Evolutionary conservation across 2,113 vertebrate species (phyloP).

Genomic region (Strix aluco): DNA sequence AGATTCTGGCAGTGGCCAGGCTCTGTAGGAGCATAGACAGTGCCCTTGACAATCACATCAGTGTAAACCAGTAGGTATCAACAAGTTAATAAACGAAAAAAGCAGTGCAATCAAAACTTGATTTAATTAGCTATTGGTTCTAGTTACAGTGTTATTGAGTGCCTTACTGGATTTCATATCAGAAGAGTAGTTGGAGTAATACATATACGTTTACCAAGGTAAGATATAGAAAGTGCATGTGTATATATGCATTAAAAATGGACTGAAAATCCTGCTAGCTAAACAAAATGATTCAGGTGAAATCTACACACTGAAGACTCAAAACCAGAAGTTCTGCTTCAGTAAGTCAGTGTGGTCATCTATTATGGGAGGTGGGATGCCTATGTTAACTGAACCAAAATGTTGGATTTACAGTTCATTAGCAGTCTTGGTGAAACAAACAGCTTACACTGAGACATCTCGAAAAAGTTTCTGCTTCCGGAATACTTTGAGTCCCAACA

Average conservation of each 20-base stretch:
- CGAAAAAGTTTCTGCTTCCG: constrained; percentile 39
- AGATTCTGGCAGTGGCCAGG: background rate
- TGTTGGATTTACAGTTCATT: constrained; percentile 67
- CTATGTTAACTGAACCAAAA: constrained; percentile 50
- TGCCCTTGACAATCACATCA: background rate
- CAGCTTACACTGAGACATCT: constrained; percentile 25
- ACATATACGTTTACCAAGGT: background rate
- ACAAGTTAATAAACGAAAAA: background rate
- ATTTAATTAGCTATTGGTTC: background rate
- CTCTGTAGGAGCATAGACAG: background rate
- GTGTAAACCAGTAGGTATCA: background rate
- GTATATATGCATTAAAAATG: background rate
- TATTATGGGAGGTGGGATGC: background rate
- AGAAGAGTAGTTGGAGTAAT: background rate
- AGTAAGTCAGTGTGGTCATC: background rate
- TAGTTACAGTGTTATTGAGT: background rate
- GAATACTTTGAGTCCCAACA: background rate
- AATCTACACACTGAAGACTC: background rate
- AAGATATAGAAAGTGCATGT: background rate
- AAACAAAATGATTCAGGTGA: background rate
- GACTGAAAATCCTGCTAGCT: background rate
- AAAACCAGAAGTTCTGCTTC: background rate
- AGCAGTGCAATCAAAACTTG: background rate
- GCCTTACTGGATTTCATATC: background rate
- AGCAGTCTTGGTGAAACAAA: constrained; percentile 10